phyloP scores from a whole-genome alignment of 2,113 vertebrate species.

The Promerops cafer region DNA sequence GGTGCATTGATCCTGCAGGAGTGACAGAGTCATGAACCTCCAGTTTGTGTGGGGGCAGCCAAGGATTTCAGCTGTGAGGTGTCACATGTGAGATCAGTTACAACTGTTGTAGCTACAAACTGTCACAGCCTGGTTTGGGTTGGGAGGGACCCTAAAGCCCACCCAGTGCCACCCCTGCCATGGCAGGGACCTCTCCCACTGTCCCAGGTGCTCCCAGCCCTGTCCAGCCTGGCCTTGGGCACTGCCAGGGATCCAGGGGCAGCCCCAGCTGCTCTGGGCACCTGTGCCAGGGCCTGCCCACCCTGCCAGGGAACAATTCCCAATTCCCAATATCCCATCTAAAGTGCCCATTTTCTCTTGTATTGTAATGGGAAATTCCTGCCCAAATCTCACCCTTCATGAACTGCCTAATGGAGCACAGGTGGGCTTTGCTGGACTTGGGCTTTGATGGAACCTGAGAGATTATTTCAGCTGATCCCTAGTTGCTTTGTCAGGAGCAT shows the following conservation, averaged over 20 bases:
- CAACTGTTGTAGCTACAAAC: background rate
- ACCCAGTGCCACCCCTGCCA: background rate
- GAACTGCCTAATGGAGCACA: background rate
- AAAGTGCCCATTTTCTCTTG: background rate
- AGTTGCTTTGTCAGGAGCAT: background rate
- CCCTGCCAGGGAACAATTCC: background rate
- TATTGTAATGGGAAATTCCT: background rate
- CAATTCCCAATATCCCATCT: accelerated
- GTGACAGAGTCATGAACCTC: background rate
- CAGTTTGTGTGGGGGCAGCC: background rate
- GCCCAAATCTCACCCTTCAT: background rate
- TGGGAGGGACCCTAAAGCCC: background rate
- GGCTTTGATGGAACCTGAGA: background rate
- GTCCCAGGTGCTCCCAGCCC: background rate
- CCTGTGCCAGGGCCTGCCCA: background rate
- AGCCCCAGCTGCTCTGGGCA: background rate
- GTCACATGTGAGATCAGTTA: background rate
- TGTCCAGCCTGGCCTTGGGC: background rate
- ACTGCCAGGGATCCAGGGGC: background rate
- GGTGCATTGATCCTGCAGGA: background rate
- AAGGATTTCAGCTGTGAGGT: background rate
- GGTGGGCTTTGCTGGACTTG: background rate
- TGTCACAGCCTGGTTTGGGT: background rate
- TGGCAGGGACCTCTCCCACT: background rate
- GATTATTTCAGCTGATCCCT: background rate